Evolutionary conservation across 2,113 vertebrate species (phyloP).

Genomic region (Piprites chloris): DNA sequence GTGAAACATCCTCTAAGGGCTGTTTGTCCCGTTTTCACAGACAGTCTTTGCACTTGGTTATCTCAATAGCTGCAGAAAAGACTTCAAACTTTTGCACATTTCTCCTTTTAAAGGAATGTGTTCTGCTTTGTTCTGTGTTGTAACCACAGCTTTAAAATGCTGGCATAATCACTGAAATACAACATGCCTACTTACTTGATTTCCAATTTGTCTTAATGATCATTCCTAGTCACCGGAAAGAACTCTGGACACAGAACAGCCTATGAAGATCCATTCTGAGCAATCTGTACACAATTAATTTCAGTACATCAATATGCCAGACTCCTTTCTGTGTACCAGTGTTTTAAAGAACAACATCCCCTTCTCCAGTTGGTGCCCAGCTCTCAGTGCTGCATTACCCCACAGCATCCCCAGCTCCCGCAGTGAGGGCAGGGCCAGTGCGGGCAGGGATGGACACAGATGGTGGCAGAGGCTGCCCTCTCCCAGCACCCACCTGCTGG

Average conservation of each 20-base stretch:
- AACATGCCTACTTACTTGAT: background rate
- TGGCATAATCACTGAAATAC: background rate
- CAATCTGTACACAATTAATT: constrained; percentile 10
- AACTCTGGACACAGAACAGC: constrained; percentile 28
- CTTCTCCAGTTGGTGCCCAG: constrained; percentile 4
- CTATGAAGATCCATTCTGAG: background rate
- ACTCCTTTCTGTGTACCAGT: background rate
- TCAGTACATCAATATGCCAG: background rate
- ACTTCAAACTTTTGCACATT: background rate
- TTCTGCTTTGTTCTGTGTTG: background rate
- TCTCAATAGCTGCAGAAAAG: background rate
- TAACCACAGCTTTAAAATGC: background rate
- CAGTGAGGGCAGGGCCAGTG: background rate
- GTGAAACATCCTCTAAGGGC: background rate
- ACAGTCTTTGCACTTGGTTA: background rate
- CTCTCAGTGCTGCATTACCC: background rate
- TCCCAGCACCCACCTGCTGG: background rate
- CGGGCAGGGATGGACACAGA: accelerated
- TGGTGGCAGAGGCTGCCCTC: background rate
- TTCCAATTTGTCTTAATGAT: background rate
- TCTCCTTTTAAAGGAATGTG: background rate
- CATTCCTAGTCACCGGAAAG: constrained; percentile 2
- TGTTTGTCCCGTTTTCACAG: background rate
- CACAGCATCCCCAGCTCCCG: accelerated
- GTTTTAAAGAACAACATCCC: background rate